These are phyloP conservation scores for Spea multiplicata DNA, from an alignment of 2,113 vertebrate genomes.

Conservation along the genomic window DNA sequence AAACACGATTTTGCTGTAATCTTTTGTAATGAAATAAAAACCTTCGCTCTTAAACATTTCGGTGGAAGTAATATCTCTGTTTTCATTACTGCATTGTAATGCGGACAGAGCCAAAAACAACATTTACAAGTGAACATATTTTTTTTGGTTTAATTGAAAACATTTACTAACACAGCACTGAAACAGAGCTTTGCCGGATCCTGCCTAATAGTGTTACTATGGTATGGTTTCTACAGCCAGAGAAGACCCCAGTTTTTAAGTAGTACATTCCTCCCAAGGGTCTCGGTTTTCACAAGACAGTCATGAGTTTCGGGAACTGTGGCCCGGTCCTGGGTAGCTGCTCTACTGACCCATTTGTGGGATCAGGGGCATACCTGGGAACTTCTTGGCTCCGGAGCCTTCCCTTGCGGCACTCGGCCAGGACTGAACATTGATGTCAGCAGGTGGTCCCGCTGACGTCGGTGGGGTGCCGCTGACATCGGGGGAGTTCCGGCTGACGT, in stretches of 20 bases:
- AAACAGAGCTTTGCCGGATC: constrained; percentile 40
- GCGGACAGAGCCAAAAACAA: constrained; percentile 51
- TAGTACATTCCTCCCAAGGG: no score
- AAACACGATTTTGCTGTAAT: constrained; percentile 44
- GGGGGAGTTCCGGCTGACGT: no score
- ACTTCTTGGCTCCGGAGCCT: no score
- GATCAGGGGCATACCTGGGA: no score
- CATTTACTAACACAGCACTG: constrained; percentile 51
- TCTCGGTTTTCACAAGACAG: no score
- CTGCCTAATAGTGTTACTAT: constrained; percentile 7
- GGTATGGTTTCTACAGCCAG: not conserved
- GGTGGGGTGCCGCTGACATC: no score
- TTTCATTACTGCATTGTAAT: constrained; percentile 46
- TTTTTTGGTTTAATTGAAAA: constrained; percentile 64
- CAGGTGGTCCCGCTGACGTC: no score
- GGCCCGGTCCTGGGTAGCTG: no score
- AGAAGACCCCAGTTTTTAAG: not conserved
- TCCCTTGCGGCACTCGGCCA: no score
- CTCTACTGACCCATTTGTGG: no score
- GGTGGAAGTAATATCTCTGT: constrained; percentile 42
- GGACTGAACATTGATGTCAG: no score
- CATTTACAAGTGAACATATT: constrained; percentile 52
- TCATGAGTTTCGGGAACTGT: no score
- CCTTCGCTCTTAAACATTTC: constrained; percentile 51
- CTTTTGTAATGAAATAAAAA: constrained; percentile 45